These are phyloP conservation scores for Sarotherodon lohbergeri DNA, from an alignment of 2,113 vertebrate species.

Conservation along the genomic window DNA sequence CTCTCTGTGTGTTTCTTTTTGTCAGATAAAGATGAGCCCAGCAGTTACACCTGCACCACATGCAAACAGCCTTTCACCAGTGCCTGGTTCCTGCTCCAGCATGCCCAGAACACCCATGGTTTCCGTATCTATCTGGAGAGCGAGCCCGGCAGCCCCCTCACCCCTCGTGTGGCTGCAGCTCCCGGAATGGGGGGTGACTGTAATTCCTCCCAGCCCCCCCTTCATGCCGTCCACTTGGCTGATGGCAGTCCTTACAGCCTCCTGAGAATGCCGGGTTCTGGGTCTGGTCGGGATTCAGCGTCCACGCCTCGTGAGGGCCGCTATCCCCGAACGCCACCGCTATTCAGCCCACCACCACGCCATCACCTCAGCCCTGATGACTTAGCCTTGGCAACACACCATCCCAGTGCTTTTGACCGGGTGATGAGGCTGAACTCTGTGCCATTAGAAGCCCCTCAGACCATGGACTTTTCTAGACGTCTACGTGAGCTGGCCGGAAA, in stretches of 20 bases:
- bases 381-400: conserved; percentile 94
- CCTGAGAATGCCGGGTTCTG: conserved; percentile 92
- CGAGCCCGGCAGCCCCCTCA: conserved; percentile 94
- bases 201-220: conserved; percentile 91
- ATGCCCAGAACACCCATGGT: conserved; percentile 98
- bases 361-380: conserved; percentile 97
- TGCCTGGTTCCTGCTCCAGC: conserved; percentile 99
- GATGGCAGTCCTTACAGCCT: conserved; percentile 97
- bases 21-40: conserved; percentile 98
- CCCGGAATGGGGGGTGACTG: conserved; percentile 95
- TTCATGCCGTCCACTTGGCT: conserved; percentile 94
- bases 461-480: conserved; percentile 98
- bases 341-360: conserved; percentile 95
- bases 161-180: conserved; percentile 91
- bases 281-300: conserved; percentile 85
- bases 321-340: conserved; percentile 91
- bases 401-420: conserved; percentile 97
- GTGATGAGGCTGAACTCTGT: conserved; percentile 97
- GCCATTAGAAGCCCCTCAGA: conserved; percentile 87
- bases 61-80: conserved; percentile 99
- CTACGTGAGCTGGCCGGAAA: conserved; percentile 96
- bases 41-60: conserved; percentile 98
- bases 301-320: conserved; percentile 90
- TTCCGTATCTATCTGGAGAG: conserved; percentile 99
- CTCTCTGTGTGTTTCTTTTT: conserved; percentile 63